Evolutionary conservation across 2,113 vertebrate species (phyloP).

Genomic region (Sebastes schlegelii): DNA sequence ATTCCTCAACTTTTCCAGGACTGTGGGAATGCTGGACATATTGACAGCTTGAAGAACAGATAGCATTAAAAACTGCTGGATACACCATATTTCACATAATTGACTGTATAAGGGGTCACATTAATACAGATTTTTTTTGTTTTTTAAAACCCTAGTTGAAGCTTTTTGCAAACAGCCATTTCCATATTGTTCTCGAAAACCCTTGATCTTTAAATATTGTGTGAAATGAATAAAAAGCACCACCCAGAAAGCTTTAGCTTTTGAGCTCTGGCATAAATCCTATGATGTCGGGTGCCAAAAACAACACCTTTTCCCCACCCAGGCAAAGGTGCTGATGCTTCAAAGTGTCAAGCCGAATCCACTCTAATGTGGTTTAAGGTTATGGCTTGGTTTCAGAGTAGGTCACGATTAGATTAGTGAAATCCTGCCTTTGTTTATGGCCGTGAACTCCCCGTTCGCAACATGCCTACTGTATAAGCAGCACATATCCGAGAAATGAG

Average conservation of each 20-base stretch:
- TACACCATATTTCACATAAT: neutral
- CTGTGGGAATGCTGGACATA: neutral
- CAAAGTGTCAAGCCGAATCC: constrained; percentile 80
- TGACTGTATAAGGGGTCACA: constrained; percentile 34
- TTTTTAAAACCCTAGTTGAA: neutral
- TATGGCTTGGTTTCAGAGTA: constrained; percentile 77
- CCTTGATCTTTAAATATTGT: constrained; percentile 47
- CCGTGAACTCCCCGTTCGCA: constrained; percentile 61
- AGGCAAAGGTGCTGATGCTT: constrained; percentile 82
- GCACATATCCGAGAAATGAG: constrained; percentile 39
- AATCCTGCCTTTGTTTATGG: constrained; percentile 77
- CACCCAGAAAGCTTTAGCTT: constrained; percentile 38
- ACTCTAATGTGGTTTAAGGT: constrained; percentile 80
- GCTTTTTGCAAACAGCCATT: constrained; percentile 45
- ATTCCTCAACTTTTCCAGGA: constrained; percentile 37
- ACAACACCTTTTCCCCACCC: constrained; percentile 66
- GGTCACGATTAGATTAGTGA: constrained; percentile 79
- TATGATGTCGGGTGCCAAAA: constrained; percentile 55
- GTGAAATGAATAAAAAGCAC: constrained; percentile 41
- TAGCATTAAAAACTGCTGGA: constrained; percentile 40
- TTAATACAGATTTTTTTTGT: neutral
- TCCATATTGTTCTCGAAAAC: constrained; percentile 31
- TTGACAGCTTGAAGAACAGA: constrained; percentile 18
- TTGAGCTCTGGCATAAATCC: constrained; percentile 64
- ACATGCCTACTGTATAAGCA: constrained; percentile 51